Evolutionary conservation across 2,888 invertebrate species (phyloP).

Genomic region (Hemicrepidius hirtus): DNA sequence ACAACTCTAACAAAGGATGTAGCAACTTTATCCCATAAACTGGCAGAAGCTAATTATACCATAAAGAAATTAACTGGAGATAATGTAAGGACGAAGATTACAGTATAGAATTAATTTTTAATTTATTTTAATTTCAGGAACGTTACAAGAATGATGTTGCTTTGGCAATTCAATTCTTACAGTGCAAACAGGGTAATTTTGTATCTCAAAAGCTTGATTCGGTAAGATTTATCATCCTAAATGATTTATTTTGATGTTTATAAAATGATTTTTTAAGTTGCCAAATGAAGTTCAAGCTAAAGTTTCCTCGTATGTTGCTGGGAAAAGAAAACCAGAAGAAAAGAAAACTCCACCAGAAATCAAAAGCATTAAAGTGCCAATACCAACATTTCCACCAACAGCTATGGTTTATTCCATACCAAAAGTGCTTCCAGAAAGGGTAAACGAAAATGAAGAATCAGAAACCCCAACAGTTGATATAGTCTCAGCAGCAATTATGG

Average conservation of each 20-base stretch:
- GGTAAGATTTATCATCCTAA: conserved; percentile 75
- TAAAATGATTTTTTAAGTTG: conserved; percentile 75
- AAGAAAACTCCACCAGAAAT: conserved; percentile 71
- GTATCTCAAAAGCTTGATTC: conserved; percentile 92
- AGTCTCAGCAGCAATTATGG: conserved; percentile 92
- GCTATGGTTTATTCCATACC: conserved; percentile 85
- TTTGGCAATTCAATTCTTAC: conserved; percentile 93
- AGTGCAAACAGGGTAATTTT: conserved; percentile 96
- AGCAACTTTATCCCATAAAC: conserved; percentile 86
- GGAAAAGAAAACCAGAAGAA: conserved; percentile 75
- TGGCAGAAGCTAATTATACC: conserved; percentile 90
- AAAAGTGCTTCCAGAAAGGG: conserved; percentile 68
- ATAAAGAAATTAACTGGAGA: conserved; percentile 89
- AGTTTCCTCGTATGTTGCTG: conserved; percentile 85
- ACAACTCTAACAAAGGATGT: conserved; percentile 90
- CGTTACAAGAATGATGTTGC: conserved; percentile 95
- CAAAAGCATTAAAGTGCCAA: conserved; percentile 83
- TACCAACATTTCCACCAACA: conserved; percentile 88
- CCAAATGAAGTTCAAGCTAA: conserved; percentile 94
- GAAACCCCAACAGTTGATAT: conserved; percentile 81
- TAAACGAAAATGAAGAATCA: conserved; percentile 72
- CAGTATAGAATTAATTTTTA: background rate
- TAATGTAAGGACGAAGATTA: conserved; percentile 78
- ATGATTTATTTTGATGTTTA: no score
- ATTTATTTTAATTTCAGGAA: conserved; percentile 77